Evolutionary conservation across 2,888 invertebrate genomes (phyloP).

Genomic region (Hemaris fuciformis): DNA sequence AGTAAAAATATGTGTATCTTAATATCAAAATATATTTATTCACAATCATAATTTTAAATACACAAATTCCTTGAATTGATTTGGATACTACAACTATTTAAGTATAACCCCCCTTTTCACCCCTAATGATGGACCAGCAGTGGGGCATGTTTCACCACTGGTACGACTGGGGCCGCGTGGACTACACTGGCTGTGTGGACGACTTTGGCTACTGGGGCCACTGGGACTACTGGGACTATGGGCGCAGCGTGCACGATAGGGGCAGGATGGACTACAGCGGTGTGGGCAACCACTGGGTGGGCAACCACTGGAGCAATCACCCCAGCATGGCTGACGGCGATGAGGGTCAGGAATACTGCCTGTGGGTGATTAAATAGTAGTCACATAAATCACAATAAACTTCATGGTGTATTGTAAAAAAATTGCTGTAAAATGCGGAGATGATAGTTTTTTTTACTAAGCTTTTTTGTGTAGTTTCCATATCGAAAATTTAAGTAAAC

Average conservation of each 20-base stretch:
- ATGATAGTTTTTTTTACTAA: no score
- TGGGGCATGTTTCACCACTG: conserved; percentile 57
- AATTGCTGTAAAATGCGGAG: no score
- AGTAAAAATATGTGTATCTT: no score
- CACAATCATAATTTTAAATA: background rate
- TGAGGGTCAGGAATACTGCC: conserved; percentile 65
- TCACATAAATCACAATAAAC: no score
- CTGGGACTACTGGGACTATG: conserved; percentile 51
- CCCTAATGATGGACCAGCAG: conserved; percentile 60
- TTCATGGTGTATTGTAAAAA: no score
- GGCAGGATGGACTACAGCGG: conserved; percentile 37
- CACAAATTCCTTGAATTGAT: background rate
- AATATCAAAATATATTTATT: background rate
- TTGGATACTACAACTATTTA: background rate
- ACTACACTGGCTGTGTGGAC: conserved; percentile 40
- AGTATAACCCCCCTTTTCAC: background rate
- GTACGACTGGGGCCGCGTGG: conserved; percentile 48
- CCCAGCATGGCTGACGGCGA: conserved; percentile 66
- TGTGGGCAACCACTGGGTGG: conserved; percentile 46
- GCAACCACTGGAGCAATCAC: conserved; percentile 62
- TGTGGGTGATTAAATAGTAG: conserved; percentile 37
- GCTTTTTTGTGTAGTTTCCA: no score
- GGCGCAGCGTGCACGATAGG: conserved; percentile 39
- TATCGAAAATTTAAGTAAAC: no score
- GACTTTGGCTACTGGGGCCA: conserved; percentile 37